phyloP scores from a whole-genome alignment of 2,797 vertebrate genomes.

The Threskiornis aethiopicus region DNA sequence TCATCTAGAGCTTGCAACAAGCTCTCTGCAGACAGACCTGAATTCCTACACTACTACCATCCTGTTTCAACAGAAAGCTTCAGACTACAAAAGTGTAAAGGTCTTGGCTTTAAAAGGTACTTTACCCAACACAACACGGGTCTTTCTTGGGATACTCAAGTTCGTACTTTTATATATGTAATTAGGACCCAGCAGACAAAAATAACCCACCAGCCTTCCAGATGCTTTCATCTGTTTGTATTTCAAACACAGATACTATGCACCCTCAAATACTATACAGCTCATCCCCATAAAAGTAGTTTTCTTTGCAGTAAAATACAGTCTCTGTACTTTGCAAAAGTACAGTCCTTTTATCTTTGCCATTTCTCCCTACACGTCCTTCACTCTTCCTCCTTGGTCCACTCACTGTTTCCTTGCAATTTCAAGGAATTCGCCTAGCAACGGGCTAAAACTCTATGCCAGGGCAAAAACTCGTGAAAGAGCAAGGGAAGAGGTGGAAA shows the following conservation, averaged over 20 bases:
- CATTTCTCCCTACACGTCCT: neutral
- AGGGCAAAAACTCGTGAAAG: neutral
- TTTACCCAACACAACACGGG: neutral
- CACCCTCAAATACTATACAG: neutral
- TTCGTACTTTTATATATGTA: neutral
- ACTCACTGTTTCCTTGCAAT: neutral
- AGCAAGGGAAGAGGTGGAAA: neutral
- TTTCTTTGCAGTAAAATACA: neutral
- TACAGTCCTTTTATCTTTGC: neutral
- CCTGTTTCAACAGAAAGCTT: neutral
- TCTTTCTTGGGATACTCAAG: neutral
- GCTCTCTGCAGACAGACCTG: neutral
- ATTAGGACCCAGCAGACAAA: neutral
- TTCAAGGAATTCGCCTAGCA: neutral
- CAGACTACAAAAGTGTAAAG: neutral
- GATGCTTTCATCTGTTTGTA: neutral
- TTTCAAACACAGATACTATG: accelerated
- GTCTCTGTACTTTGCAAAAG: neutral
- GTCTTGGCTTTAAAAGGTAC: neutral
- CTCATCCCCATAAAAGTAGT: accelerated
- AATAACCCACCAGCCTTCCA: neutral
- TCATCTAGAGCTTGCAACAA: neutral
- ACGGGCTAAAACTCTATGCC: neutral
- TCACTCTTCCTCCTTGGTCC: neutral
- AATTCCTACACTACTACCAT: neutral